Evolutionary conservation across 2,888 invertebrate genomes (phyloP).

Genomic region (Morpho helenor): DNA sequence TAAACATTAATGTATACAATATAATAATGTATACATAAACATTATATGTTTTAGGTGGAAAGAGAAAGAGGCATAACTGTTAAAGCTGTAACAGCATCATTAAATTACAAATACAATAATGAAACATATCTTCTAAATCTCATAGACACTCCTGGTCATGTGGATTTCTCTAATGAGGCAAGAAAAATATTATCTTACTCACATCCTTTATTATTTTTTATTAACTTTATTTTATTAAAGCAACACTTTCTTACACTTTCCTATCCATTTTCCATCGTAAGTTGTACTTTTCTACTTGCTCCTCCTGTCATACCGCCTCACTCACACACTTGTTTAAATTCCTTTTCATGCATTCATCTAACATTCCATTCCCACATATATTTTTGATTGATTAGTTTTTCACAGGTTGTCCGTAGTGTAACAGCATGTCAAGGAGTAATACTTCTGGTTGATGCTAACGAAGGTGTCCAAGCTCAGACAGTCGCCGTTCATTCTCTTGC

Average conservation of each 20-base stretch:
- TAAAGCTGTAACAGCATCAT: slow-evolving; percentile 96
- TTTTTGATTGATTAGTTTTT: too few relatives aligned
- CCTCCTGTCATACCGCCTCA: too few relatives aligned
- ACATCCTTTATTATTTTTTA: too few relatives aligned
- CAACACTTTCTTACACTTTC: too few relatives aligned
- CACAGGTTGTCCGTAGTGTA: slow-evolving; percentile 89
- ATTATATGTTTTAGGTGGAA: slow-evolving; percentile 85
- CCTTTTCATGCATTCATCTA: background rate
- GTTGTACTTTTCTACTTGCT: too few relatives aligned
- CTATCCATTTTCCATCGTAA: too few relatives aligned
- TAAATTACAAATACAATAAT: slow-evolving; percentile 86
- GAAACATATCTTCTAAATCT: slow-evolving; percentile 92
- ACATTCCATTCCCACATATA: background rate
- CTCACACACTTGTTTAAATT: background rate
- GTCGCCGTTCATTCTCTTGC: slow-evolving; percentile 98
- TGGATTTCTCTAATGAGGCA: slow-evolving; percentile 98
- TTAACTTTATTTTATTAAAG: too few relatives aligned
- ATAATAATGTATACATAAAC: too few relatives aligned
- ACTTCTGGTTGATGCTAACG: slow-evolving; percentile 96
- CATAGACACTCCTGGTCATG: slow-evolving; percentile 99
- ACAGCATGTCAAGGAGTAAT: slow-evolving; percentile 97
- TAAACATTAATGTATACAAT: too few relatives aligned
- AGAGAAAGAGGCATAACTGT: slow-evolving; percentile 98
- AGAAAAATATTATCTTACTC: background rate
- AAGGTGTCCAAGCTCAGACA: slow-evolving; percentile 98